Conservation (phyloP, 2,888 invertebrate species). For the Steinernema scapterisci region DNA sequence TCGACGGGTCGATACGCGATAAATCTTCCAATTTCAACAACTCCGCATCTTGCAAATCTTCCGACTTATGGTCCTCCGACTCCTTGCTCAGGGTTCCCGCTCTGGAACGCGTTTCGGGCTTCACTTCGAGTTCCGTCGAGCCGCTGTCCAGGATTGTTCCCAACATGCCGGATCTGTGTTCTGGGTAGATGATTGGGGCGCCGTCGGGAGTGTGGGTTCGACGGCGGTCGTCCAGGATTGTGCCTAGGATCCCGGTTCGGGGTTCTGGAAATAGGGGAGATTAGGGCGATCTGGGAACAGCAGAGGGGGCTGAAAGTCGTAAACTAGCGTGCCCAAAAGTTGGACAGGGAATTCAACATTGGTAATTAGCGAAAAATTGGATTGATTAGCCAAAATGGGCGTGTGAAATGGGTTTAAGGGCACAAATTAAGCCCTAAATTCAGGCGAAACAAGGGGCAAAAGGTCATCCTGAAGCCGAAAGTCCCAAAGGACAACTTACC, state of each 20-base stretch:
- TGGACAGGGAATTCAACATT: too few relatives aligned
- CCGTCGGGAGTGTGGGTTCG: not conserved
- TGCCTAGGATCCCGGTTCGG: slow-evolving; percentile 56
- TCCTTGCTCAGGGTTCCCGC: not conserved
- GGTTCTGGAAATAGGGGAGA: slow-evolving; percentile 2
- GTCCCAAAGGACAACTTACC: too few relatives aligned
- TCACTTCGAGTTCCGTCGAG: not conserved
- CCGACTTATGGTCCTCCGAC: not conserved
- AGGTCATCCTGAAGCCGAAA: too few relatives aligned
- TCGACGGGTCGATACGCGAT: slow-evolving; percentile 37
- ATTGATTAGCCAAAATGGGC: too few relatives aligned
- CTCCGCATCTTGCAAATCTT: slow-evolving; percentile 2
- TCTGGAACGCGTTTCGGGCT: not conserved
- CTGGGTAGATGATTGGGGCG: not conserved
- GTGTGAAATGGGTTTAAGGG: too few relatives aligned
- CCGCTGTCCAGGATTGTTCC: not conserved
- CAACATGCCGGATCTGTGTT: slow-evolving; percentile 6
- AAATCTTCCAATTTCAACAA: slow-evolving; percentile 31
- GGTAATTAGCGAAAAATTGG: too few relatives aligned
- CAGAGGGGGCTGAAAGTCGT: too few relatives aligned
- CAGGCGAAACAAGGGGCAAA: too few relatives aligned
- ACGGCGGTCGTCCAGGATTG: slow-evolving; percentile 44
- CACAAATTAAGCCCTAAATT: too few relatives aligned
- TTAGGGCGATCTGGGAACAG: too few relatives aligned
- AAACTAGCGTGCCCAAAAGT: too few relatives aligned